A percentile compares a stretch with the other conserved stretches of the same genome.
Conservation (phyloP, 2,888 invertebrate species). For the Hemistola chrysoprasaria region DNA sequence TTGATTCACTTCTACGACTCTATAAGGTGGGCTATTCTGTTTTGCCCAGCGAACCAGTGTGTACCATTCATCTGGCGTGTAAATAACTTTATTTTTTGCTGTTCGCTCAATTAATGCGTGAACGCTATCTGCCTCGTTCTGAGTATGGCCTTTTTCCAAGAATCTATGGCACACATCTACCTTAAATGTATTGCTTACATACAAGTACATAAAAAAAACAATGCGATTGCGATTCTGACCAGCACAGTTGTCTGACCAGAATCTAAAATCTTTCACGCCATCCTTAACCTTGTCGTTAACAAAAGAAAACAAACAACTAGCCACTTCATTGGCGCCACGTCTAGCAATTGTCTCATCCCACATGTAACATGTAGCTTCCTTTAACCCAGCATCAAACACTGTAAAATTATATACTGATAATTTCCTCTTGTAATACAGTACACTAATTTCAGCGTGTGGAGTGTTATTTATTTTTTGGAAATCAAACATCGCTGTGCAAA, state of each 20-base stretch:
- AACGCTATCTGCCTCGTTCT: conserved; percentile 5
- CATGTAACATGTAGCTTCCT: too few relatives aligned
- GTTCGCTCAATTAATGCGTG: conserved; percentile 5
- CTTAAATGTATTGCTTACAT: background rate
- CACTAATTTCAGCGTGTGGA: too few relatives aligned
- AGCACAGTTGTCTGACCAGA: background rate
- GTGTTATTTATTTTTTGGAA: too few relatives aligned
- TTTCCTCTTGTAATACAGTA: background rate
- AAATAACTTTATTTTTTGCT: conserved; percentile 4
- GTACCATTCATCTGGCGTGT: conserved; percentile 8
- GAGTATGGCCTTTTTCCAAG: too few relatives aligned
- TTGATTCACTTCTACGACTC: conserved; percentile 1
- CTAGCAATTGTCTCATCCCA: background rate
- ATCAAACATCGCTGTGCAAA: too few relatives aligned
- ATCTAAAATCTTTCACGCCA: background rate
- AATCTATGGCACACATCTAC: too few relatives aligned
- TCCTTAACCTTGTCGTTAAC: background rate
- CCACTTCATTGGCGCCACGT: background rate
- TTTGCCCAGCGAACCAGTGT: conserved; percentile 3
- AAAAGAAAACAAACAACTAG: background rate
- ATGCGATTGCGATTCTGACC: background rate
- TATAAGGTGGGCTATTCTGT: conserved; percentile 1
- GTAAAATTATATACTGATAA: background rate
- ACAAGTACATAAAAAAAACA: background rate
- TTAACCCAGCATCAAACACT: background rate